A percentile compares a stretch with the other conserved stretches of the same genome.
Evolutionary conservation across 2,888 invertebrate species (phyloP).

Genomic region (Drosophila gaucha): DNA sequence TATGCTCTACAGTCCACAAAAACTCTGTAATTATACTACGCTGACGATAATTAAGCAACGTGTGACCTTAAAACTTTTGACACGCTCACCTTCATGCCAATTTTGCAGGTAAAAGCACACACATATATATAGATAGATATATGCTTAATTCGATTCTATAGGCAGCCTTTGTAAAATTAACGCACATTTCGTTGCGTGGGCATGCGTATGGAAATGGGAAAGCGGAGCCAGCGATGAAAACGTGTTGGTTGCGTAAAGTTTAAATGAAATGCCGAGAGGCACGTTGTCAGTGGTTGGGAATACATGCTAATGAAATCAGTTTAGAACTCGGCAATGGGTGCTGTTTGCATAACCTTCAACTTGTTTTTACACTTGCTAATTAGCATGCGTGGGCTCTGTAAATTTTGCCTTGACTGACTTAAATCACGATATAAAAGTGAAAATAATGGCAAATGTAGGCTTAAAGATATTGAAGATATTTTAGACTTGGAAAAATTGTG

Average conservation of each 20-base stretch:
- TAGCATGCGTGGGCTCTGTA: conserved; percentile 29
- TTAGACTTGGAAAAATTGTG: background rate
- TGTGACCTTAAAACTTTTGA: conserved; percentile 54
- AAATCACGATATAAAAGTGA: conserved; percentile 6
- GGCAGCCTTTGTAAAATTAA: conserved; percentile 34
- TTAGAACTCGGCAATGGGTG: conserved; percentile 17
- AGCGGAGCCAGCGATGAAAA: conserved; percentile 32
- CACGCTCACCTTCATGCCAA: conserved; percentile 36
- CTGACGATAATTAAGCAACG: conserved; percentile 39
- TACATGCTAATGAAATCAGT: conserved; percentile 52
- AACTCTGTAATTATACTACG: conserved; percentile 27
- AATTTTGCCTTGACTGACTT: conserved; percentile 18
- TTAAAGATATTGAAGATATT: background rate
- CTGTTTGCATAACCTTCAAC: conserved; percentile 41
- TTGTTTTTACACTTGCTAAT: conserved; percentile 30
- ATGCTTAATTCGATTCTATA: conserved; percentile 12
- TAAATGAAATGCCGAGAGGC: conserved; percentile 42
- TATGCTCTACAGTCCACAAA: conserved; percentile 17
- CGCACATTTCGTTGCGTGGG: conserved; percentile 15
- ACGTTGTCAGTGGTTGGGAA: conserved; percentile 31
- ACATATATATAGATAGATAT: background rate
- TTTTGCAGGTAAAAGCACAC: background rate
- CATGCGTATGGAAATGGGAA: background rate
- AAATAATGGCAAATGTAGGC: background rate
- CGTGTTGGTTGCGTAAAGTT: conserved; percentile 37